These are phyloP conservation scores for Mormoops blainvillei DNA, from an alignment of 2,113 vertebrate genomes.

Conservation along the genomic window DNA sequence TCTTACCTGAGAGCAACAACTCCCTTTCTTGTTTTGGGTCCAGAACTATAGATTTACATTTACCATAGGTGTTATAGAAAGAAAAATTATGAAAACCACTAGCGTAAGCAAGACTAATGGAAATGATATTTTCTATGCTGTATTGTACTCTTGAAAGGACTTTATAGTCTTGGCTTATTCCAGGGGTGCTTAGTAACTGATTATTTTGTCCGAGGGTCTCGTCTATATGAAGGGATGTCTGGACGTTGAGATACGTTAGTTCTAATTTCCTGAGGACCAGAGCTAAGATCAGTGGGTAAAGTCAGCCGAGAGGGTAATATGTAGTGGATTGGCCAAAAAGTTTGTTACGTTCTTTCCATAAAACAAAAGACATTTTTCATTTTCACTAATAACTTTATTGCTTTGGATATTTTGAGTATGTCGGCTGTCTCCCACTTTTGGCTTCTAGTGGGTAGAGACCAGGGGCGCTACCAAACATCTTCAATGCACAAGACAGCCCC, in stretches of 20 bases:
- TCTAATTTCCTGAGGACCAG: not conserved
- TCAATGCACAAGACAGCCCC: too few species aligned
- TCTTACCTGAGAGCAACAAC: not conserved
- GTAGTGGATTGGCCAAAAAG: too few species aligned
- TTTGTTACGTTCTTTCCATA: too few species aligned
- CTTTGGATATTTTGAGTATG: too few species aligned
- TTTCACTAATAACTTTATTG: too few species aligned
- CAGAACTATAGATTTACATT: not conserved
- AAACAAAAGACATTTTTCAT: too few species aligned
- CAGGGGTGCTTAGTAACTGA: not conserved
- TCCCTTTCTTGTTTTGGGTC: slow-evolving; percentile 1
- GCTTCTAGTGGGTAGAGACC: too few species aligned
- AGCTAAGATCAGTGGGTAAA: not conserved
- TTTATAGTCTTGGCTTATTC: not conserved
- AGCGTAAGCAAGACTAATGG: not conserved
- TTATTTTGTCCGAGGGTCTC: not conserved
- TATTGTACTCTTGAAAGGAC: not conserved
- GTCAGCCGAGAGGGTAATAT: not conserved
- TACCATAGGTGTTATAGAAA: not conserved
- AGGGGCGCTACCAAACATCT: too few species aligned
- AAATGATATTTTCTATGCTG: not conserved
- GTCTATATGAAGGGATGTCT: not conserved
- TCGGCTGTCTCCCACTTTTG: too few species aligned
- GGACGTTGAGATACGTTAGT: not conserved
- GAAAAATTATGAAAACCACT: not conserved